phyloP scores from a whole-genome alignment of 2,113 vertebrate species.

The Lepus europaeus region DNA sequence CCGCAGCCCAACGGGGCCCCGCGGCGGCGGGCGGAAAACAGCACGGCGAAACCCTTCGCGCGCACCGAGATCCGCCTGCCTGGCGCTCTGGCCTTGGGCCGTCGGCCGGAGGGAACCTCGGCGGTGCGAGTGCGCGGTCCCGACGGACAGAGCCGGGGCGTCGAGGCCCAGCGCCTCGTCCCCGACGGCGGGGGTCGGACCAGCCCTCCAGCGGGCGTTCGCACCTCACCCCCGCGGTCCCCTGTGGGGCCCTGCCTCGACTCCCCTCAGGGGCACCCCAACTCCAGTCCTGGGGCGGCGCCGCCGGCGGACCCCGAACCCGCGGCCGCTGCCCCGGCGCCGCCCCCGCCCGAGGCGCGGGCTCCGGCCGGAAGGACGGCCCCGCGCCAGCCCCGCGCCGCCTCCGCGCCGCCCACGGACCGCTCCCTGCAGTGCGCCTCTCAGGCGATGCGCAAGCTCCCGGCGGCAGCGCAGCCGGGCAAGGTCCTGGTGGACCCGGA shows the following conservation, averaged over 20 bases:
- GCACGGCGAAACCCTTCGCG: conserved; percentile 80
- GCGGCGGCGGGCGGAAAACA: conserved; percentile 78
- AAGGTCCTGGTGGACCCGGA: conserved; percentile 95
- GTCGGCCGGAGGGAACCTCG: not conserved
- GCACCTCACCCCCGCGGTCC: conserved; percentile 5
- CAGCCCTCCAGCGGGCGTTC: conserved; percentile 64
- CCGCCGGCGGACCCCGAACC: not conserved
- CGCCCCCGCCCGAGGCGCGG: not conserved
- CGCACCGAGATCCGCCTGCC: conserved; percentile 82
- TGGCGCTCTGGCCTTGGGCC: conserved; percentile 48
- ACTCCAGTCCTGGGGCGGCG: not conserved
- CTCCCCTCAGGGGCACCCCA: conserved; percentile 47
- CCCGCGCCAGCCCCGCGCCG: conserved; percentile 64
- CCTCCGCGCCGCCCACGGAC: conserved; percentile 78
- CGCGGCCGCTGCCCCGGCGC: not conserved
- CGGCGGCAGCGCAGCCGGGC: conserved; percentile 82
- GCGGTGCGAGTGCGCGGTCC: not conserved
- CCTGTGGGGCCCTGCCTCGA: not conserved
- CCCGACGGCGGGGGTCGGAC: not conserved
- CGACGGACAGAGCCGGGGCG: not conserved
- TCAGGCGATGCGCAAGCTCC: conserved; percentile 11
- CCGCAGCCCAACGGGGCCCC: conserved; percentile 46
- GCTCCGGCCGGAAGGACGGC: not conserved
- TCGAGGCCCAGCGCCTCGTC: not conserved
- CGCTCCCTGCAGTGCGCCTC: not conserved